Evolutionary conservation across 2,797 vertebrate species (phyloP), one percentile per base, ranked within the genome.

Genomic region (Stomatorhinus walkeri): DNA sequence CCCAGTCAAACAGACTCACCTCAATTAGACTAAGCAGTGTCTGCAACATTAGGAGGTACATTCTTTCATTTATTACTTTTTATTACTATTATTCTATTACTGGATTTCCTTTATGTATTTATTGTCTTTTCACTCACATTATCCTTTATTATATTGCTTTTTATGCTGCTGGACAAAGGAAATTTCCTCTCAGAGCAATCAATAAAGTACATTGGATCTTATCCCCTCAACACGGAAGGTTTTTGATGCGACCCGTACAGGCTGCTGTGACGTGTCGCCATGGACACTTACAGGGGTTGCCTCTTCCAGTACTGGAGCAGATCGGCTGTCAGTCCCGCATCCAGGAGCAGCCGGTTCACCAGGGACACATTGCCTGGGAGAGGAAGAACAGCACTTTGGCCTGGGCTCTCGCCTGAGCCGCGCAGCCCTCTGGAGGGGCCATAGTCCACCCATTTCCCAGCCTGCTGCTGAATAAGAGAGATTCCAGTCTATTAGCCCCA

Each of bases 261-360:
- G 19, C 19, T 4, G 40, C 43, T 48, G 36, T 48, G 40, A 46
- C 16, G 24, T 8, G 84, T 85, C 16, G 68, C 61, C 32, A 61
- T 59, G 19, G n/a, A 72, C 19, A 95, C 98, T 98, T 93, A 99
- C 98, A 92, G 94, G 8, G 92, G 88, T 48, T 97, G 91, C 87
- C 94, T 93, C 92, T 95, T 98, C 98, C 98, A 99, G 76, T 96
- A 92, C 91, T 96, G 96, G 88, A 94, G 96, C 90, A 99, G 96
- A 54, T 98, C 97, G 76, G 94, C 92, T 86, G 98, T 99, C 94
- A 99, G 97, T 85, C 98, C 98, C 19, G 98, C 98, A 90, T 99
- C 98, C 90, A 99, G 92, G 87, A 99, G 94, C 92, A 98, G 90
- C 91, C 98, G 93, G 91, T 98, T 96, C 90, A 98, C 93, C 94